Evolutionary conservation across 2,113 vertebrate genomes (phyloP).

Genomic region (Madoqua kirkii): DNA sequence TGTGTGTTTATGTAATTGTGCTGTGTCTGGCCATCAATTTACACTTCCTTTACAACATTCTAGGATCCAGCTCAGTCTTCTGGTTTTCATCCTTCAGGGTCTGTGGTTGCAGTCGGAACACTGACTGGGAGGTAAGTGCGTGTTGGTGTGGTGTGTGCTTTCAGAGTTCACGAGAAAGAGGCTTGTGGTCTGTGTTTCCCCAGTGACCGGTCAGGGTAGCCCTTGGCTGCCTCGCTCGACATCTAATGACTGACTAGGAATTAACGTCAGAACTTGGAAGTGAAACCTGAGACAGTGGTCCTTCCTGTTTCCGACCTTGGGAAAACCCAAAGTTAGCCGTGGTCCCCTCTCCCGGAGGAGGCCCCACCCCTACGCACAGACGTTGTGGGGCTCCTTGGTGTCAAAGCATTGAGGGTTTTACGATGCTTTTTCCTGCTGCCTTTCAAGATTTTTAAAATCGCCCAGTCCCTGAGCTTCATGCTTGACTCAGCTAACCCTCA

Average conservation of each 20-base stretch:
- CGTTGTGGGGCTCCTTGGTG: no score
- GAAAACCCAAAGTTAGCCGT: background rate
- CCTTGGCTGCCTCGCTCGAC: background rate
- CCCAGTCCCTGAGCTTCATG: accelerated
- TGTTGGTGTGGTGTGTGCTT: accelerated
- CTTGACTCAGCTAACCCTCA: accelerated
- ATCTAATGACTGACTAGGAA: accelerated
- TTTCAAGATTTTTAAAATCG: background rate
- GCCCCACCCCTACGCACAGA: accelerated
- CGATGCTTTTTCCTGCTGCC: background rate
- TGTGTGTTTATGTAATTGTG: background rate
- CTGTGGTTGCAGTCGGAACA: conserved; percentile 94
- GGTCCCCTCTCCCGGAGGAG: background rate
- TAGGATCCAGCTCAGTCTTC: conserved; percentile 96
- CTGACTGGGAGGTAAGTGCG: conserved; percentile 91
- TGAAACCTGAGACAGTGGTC: background rate
- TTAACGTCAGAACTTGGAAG: background rate
- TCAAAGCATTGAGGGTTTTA: accelerated
- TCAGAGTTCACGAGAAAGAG: background rate
- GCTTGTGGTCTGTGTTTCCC: background rate
- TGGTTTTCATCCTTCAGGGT: conserved; percentile 94
- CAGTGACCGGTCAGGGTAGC: accelerated
- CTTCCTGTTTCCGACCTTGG: background rate
- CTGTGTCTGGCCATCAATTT: conserved; percentile 29
- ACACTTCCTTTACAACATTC: conserved; percentile 68